Evolutionary conservation across 2,797 vertebrate genomes (phyloP).

Genomic region (Coregonus ussuriensis): DNA sequence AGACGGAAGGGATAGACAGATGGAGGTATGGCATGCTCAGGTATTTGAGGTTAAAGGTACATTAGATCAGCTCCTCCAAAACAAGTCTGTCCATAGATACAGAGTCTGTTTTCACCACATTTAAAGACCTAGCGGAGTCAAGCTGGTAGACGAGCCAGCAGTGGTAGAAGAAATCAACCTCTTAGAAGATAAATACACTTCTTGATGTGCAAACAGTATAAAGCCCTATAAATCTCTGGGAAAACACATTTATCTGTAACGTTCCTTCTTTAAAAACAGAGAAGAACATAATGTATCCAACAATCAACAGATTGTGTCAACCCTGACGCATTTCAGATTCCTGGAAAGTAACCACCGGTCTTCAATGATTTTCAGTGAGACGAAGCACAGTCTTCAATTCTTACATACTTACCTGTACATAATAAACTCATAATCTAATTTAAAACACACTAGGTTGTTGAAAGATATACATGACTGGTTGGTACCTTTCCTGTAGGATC

Average conservation of each 20-base stretch:
- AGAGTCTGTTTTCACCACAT: conserved; percentile 39
- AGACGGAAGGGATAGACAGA: conserved; percentile 8
- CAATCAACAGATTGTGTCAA: neutral
- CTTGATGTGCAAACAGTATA: conserved; percentile 20
- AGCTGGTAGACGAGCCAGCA: neutral
- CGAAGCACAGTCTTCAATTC: neutral
- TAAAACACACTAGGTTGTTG: neutral
- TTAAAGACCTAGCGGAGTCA: conserved; percentile 28
- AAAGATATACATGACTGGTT: neutral
- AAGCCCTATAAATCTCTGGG: neutral
- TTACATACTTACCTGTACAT: neutral
- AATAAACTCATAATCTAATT: neutral
- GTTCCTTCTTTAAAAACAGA: conserved; percentile 20
- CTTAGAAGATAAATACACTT: neutral
- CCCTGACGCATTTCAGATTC: conserved; percentile 28
- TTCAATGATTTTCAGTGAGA: too few species aligned
- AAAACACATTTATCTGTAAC: conserved; percentile 21
- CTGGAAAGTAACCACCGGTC: neutral
- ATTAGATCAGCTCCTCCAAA: neutral
- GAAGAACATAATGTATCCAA: conserved; percentile 12
- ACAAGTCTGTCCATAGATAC: conserved; percentile 16
- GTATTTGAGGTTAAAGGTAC: conserved; percentile 26
- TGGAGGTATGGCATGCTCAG: conserved; percentile 24
- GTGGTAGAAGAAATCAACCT: conserved; percentile 32
- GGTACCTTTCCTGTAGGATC: conserved; percentile 92